phyloP scores from a whole-genome alignment of 2,797 vertebrate species.

The Chaetodon trifasciatus region DNA sequence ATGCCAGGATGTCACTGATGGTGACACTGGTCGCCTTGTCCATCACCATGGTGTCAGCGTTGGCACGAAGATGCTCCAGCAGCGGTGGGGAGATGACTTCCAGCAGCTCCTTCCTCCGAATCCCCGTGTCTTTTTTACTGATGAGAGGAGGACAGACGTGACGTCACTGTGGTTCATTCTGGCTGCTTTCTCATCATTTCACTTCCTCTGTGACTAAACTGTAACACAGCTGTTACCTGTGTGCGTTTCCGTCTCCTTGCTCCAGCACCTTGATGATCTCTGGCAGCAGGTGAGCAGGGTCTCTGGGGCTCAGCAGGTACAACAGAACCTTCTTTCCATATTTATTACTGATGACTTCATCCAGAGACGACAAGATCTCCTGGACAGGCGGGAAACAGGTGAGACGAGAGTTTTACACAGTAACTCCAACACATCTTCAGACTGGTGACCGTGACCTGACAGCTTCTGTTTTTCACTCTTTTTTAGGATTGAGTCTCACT shows the following conservation, averaged over 20 bases:
- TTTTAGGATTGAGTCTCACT: background rate
- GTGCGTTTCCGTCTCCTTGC: constrained; percentile 90
- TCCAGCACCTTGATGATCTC: constrained; percentile 92
- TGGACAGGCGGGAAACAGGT: constrained; percentile 66
- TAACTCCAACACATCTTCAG: too few species aligned
- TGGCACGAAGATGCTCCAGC: constrained; percentile 87
- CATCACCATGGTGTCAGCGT: constrained; percentile 87
- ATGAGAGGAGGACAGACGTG: background rate
- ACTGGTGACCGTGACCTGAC: background rate
- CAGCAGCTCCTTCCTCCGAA: constrained; percentile 90
- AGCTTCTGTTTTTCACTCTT: background rate
- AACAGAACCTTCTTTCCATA: constrained; percentile 94
- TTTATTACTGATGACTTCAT: constrained; percentile 90
- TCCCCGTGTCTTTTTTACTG: constrained; percentile 92
- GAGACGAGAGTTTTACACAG: background rate
- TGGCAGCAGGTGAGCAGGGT: constrained; percentile 91
- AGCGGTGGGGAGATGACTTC: constrained; percentile 90
- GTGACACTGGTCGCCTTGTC: constrained; percentile 90
- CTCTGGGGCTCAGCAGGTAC: constrained; percentile 93
- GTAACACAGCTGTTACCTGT: constrained; percentile 85
- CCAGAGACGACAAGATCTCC: constrained; percentile 91
- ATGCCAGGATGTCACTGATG: constrained; percentile 89
- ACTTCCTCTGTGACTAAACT: too few species aligned
- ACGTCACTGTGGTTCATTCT: background rate
- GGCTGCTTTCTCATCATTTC: background rate